Conservation (phyloP, 1,140 invertebrate genomes). For the Oreohelix idahoensis region DNA sequence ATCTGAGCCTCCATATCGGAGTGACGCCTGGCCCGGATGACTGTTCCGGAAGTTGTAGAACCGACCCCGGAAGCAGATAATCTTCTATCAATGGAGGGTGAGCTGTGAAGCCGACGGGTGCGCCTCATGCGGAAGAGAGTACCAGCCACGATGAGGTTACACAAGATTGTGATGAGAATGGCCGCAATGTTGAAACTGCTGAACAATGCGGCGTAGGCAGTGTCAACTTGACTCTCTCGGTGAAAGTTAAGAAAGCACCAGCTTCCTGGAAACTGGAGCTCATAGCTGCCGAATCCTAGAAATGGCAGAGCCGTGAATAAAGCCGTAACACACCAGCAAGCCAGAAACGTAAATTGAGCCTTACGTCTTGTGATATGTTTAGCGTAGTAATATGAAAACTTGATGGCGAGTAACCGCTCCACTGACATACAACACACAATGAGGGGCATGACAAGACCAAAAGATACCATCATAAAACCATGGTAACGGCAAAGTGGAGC, state of each 20-base stretch:
- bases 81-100: constrained; percentile 43
- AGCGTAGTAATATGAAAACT: constrained; percentile 72
- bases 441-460: constrained; percentile 70
- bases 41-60: constrained; percentile 29
- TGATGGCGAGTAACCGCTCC: constrained; percentile 71
- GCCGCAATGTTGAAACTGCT: constrained; percentile 66
- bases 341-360: constrained; percentile 61
- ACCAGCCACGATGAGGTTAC: constrained; percentile 65
- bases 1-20: constrained; percentile 73
- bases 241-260: constrained; percentile 75
- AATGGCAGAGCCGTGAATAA: constrained; percentile 70
- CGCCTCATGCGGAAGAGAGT: constrained; percentile 68
- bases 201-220: constrained; percentile 65
- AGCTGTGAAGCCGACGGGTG: constrained; percentile 51
- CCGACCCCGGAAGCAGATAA: constrained; percentile 6
- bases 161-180: constrained; percentile 64
- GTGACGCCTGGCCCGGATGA: constrained; percentile 50
- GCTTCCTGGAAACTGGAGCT: constrained; percentile 71
- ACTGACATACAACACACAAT: constrained; percentile 72
- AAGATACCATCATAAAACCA: constrained; percentile 72
- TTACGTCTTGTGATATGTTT: constrained; percentile 60
- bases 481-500: constrained; percentile 67
- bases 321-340: constrained; percentile 65
- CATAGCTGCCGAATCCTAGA: constrained; percentile 71
- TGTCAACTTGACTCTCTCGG: constrained; percentile 58